Conservation (phyloP, 2,113 vertebrate genomes). For the Cynocephalus volans region DNA sequence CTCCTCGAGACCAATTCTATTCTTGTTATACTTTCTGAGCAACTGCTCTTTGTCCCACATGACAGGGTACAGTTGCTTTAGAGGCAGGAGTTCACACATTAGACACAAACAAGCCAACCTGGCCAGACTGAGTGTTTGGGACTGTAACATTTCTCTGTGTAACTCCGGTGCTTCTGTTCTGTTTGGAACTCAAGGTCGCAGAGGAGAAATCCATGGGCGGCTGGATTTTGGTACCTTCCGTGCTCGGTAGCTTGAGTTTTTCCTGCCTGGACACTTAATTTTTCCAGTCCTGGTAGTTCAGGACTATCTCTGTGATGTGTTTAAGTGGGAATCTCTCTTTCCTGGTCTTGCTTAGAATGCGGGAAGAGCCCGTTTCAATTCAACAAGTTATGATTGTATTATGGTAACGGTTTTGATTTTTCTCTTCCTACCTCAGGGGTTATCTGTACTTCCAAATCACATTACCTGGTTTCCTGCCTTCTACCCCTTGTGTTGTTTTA, state of each 20-base stretch:
- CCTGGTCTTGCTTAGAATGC: rapidly evolving
- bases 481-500: rapidly evolving
- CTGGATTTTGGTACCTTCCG: rapidly evolving
- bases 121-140: neutral
- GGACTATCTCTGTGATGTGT: rapidly evolving
- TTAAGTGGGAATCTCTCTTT: rapidly evolving
- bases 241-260: rapidly evolving
- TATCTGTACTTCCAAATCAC: rapidly evolving
- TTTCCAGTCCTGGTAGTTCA: rapidly evolving
- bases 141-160: rapidly evolving
- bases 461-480: too few relatives aligned
- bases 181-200: neutral
- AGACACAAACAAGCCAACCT: neutral
- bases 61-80: neutral
- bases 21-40: neutral
- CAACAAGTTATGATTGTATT: rapidly evolving
- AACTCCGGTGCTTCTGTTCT: rapidly evolving
- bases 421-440: too few relatives aligned
- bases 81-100: neutral
- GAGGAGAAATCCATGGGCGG: neutral
- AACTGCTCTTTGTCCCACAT: neutral
- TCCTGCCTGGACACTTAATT: rapidly evolving
- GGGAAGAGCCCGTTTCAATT: too few relatives aligned
- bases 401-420: rapidly evolving
- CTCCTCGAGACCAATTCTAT: neutral